phyloP scores from a whole-genome alignment of 2,888 invertebrate species.

The Xanthia icteritia region DNA sequence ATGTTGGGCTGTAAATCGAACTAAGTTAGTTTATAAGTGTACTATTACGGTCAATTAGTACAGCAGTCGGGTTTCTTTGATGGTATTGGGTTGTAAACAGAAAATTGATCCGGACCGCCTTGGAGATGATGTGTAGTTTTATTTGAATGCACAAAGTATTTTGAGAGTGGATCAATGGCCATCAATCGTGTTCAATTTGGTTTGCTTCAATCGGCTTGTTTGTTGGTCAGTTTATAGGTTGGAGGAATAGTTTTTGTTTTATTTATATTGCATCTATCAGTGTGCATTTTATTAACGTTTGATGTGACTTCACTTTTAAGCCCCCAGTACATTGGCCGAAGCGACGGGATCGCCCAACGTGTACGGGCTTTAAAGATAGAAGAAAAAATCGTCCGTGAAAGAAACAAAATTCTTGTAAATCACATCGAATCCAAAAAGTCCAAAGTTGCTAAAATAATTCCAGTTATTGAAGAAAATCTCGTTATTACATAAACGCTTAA shows the following conservation, averaged over 20 bases:
- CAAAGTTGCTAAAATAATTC: background rate
- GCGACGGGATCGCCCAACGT: no score
- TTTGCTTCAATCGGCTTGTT: constrained; percentile 61
- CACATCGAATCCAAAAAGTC: background rate
- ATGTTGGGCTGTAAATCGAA: constrained; percentile 70
- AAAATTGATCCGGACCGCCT: constrained; percentile 88
- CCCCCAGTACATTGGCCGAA: no score
- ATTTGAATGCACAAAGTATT: constrained; percentile 71
- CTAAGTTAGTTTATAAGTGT: constrained; percentile 76
- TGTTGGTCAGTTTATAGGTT: constrained; percentile 43
- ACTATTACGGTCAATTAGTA: constrained; percentile 88
- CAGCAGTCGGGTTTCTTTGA: constrained; percentile 84
- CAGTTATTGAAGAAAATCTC: background rate
- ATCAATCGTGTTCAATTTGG: constrained; percentile 65
- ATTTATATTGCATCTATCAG: constrained; percentile 13
- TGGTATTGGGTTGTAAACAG: constrained; percentile 84
- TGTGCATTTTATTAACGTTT: background rate
- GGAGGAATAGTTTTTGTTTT: constrained; percentile 34
- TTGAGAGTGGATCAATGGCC: constrained; percentile 60
- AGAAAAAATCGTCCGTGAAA: background rate
- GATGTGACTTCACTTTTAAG: no score
- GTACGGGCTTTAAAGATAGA: background rate
- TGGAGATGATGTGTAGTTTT: constrained; percentile 70
- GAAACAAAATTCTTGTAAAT: background rate
- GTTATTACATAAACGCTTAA: background rate